These are phyloP conservation scores for Bambusicola thoracicus DNA, from an alignment of 2,113 vertebrate species.

Conservation along the genomic window DNA sequence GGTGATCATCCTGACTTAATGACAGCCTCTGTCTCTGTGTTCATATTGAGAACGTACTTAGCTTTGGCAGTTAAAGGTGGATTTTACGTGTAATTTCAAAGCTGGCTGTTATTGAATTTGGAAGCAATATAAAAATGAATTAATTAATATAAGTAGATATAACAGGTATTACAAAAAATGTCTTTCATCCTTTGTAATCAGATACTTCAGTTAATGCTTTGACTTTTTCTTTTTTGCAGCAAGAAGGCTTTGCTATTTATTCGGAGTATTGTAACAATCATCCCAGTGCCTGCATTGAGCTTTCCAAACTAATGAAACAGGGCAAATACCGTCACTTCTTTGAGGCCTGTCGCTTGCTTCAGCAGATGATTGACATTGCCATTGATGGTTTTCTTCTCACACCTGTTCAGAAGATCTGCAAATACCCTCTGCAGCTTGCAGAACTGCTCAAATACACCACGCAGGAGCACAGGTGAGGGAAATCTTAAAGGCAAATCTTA, in stretches of 20 bases:
- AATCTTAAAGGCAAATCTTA: accelerated
- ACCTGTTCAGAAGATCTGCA: constrained; percentile 97
- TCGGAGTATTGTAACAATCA: constrained; percentile 98
- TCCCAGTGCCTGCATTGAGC: constrained; percentile 88
- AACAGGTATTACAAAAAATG: neutral
- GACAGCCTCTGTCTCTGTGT: neutral
- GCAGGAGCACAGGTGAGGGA: constrained; percentile 89
- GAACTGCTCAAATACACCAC: constrained; percentile 96
- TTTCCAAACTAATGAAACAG: constrained; percentile 91
- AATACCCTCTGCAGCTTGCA: constrained; percentile 95
- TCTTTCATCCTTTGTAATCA: neutral
- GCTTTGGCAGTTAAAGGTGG: neutral
- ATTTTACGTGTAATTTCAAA: neutral
- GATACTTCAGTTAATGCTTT: neutral
- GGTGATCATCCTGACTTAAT: neutral
- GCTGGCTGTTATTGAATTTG: neutral
- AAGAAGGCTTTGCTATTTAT: constrained; percentile 94
- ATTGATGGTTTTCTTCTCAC: constrained; percentile 96
- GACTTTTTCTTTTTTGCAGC: constrained; percentile 70
- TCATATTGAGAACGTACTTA: neutral
- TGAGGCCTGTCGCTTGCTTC: constrained; percentile 94
- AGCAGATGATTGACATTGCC: constrained; percentile 98
- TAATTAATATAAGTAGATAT: neutral
- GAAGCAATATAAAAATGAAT: neutral
- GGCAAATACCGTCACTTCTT: constrained; percentile 95